These are phyloP conservation scores for Globodera rostochiensis DNA, from an alignment of 1,140 invertebrate genomes.

Conservation along the genomic window DNA sequence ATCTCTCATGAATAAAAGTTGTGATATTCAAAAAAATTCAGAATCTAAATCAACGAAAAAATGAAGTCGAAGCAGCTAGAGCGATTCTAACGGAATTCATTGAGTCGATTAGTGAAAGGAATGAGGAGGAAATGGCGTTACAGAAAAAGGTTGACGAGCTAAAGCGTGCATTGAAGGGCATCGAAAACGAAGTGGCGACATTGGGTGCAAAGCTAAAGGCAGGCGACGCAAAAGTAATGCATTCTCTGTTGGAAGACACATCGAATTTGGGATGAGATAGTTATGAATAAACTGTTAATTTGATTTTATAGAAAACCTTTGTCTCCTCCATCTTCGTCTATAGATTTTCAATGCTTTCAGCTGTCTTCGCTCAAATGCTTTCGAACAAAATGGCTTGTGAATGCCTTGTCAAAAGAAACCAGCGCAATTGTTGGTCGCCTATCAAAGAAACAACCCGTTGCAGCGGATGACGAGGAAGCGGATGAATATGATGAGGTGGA, in stretches of 20 bases:
- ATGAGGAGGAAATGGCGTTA: slow-evolving; percentile 34
- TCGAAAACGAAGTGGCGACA: slow-evolving; percentile 27
- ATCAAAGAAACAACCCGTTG: neutral
- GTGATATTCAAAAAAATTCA: neutral
- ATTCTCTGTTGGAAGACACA: neutral
- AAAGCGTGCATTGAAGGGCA: slow-evolving; percentile 27
- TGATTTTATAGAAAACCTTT: no score
- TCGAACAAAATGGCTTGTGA: slow-evolving; percentile 4
- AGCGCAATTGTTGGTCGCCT: neutral
- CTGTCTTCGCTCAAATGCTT: neutral
- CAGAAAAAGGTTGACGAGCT: slow-evolving; percentile 31
- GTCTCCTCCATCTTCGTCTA: neutral
- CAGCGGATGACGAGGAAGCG: slow-evolving; percentile 51
- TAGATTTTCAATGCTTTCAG: neutral
- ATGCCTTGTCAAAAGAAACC: slow-evolving; percentile 3
- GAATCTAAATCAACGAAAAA: slow-evolving; percentile 31
- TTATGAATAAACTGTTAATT: neutral
- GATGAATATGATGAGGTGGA: slow-evolving; percentile 66
- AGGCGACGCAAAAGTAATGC: slow-evolving; percentile 33
- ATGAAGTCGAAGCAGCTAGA: slow-evolving; percentile 26
- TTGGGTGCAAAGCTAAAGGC: slow-evolving; percentile 12
- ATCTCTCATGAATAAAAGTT: neutral
- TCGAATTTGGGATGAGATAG: neutral
- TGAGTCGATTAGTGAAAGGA: slow-evolving; percentile 16
- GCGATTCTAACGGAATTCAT: slow-evolving; percentile 23